Evolutionary conservation across 2,888 invertebrate species (phyloP), one percentile per base, ranked within the genome.

Genomic region (Chrysopilus asiliformis): DNA sequence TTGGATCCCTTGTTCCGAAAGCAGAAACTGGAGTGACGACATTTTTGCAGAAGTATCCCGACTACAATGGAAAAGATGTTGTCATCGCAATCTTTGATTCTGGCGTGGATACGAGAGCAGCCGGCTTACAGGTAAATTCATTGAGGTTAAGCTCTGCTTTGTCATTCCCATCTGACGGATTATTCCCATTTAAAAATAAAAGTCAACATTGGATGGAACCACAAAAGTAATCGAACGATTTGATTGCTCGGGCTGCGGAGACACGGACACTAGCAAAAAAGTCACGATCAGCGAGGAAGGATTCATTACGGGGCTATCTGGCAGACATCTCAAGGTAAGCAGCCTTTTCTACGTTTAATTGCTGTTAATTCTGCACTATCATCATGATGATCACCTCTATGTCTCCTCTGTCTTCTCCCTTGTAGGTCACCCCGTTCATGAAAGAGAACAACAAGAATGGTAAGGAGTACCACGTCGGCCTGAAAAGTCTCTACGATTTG

Each of bases 61-160:
- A 76, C 37, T 91, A 79, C 58, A 93, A 98, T 72, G 97, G 97
- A 26, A 73, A 89, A 53, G 84, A 80, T 51, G 80, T 87, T 34
- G 68, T 84, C 46, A 93, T 98, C 57, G 97, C 94, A 28, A 85
- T 98, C 58, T 80, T 97, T 50, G 98, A 98, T 67, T 94, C 95
- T 3, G 97, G 97, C 7, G 87, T 98, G 36, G 97, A 98, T 70
- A 95, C 97, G 16, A 89, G 87, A 31, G 93, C 93, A 7, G 76
- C 83, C 44, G 97, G 97, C 43, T 72, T 98, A 49, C 79, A 87
- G 79, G 95, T 87, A 70, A 49, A 18, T 24, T 4, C 4, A 8
- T 18, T 19, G 13, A 22, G 35, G 39, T 36, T 36, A 40, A 14
- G 3, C 33, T 32, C 24, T 37, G 36, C 38, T 35, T 27, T 49